Base-by-base conservation (phyloP, 2,888 invertebrate genomes). In the Pherbina coryleti region DNA sequence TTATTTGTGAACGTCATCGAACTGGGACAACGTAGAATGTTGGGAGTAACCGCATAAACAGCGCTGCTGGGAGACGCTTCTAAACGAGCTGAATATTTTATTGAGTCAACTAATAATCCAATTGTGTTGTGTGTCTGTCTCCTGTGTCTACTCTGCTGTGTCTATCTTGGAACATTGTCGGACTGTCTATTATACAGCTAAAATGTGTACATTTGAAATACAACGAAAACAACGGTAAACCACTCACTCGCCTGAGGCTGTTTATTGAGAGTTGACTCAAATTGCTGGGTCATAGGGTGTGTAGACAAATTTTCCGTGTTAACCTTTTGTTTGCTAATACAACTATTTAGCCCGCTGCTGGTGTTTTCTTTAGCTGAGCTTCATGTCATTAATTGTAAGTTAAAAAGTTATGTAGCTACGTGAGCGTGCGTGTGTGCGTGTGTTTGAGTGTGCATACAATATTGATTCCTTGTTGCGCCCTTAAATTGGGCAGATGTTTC, bases 311-410 rank as follows among this genome's bases (percentile, higher is more conserved):
- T 84, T 84, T 84, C 83, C 83, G 75, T 82, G 82, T 85, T 84
- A 84, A 81, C 79, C 81, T 80, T 78, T 81, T 81, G 80, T 77
- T 79, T 81, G 72, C 75, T 49, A 34, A 64, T 53, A 60, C 62
- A 60, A 75, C 49, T 62, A 73, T 49, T 79, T 78, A 76, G 75
- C 67, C 75, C 66, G 31, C 9, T 17, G 22, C 49, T 53, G 22
- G 7, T 19, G 37, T 69, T 75, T 37, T 60, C 34, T 8, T 44
- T 53, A 8, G 57, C 31, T 76, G 49, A 67, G 51, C 49, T 64
- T 70, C 72, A 73, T 82, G 82, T 84, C 83, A 84, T 83, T 85
- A 85, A 85, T 84, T 84, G 84, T 84, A 82, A 85, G 84, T 84
- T 84, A 84, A 84, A 84, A 85, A 84, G 84, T 84, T 85, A 84